phyloP scores from a whole-genome alignment of 2,888 invertebrate species.

The Pandemis cinnamomeana region DNA sequence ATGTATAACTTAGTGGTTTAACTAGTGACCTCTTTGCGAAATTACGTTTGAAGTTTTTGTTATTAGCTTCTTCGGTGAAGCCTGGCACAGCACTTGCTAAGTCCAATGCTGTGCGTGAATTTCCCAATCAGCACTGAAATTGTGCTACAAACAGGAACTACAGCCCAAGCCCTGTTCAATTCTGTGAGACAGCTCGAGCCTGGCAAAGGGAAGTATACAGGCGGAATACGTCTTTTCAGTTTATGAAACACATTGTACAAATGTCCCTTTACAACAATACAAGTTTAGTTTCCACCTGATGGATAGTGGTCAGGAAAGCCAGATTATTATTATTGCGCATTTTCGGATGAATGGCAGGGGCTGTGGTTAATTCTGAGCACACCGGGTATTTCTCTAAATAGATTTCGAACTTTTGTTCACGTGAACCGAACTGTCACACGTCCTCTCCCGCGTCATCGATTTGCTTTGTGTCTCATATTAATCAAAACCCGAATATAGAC shows the following conservation, averaged over 20 bases:
- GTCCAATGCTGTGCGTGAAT: too few species aligned
- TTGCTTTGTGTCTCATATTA: slow-evolving; percentile 7
- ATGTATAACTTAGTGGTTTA: too few species aligned
- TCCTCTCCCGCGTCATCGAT: slow-evolving; percentile 2
- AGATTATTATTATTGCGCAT: slow-evolving; percentile 35
- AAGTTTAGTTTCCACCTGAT: slow-evolving; percentile 23
- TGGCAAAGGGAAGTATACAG: too few species aligned
- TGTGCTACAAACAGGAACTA: too few species aligned
- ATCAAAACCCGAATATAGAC: slow-evolving; percentile 4
- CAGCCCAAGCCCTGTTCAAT: too few species aligned
- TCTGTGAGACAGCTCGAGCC: too few species aligned
- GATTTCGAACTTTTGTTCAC: slow-evolving; percentile 27
- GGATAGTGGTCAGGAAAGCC: slow-evolving; percentile 28
- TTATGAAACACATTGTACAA: not conserved
- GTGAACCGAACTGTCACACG: slow-evolving; percentile 25
- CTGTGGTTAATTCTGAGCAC: slow-evolving; percentile 23
- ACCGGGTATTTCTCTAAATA: slow-evolving; percentile 28
- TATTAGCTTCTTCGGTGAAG: too few species aligned
- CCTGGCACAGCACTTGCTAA: too few species aligned
- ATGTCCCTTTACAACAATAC: slow-evolving; percentile 18
- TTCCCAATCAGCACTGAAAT: too few species aligned
- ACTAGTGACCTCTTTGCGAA: too few species aligned
- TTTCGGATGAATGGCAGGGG: slow-evolving; percentile 37
- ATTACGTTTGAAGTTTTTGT: too few species aligned
- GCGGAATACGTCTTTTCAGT: not conserved